Percentiles rank a stretch among this genome's conserved stretches.
These are phyloP conservation scores for Limnephilus marmoratus DNA, from an alignment of 2,888 invertebrate genomes.

Conservation along the genomic window DNA sequence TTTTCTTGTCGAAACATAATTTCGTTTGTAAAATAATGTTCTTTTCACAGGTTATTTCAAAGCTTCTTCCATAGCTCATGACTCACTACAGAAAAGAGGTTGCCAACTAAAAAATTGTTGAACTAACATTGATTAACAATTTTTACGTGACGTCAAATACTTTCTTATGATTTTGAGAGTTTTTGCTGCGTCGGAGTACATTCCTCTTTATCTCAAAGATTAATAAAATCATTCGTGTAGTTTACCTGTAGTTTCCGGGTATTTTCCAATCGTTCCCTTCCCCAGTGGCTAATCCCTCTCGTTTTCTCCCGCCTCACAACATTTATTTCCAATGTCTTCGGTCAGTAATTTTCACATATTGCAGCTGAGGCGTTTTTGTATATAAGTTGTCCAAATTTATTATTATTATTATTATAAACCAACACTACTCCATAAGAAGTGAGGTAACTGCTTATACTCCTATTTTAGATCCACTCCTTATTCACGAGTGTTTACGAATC, in stretches of 20 bases:
- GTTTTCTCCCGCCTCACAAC: not conserved
- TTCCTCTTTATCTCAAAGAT: not conserved
- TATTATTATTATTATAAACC: no score
- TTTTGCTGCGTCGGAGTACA: not conserved
- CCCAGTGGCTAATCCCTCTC: not conserved
- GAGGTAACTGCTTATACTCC: not conserved
- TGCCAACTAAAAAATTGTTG: no score
- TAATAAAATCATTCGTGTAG: not conserved
- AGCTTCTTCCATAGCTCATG: not conserved
- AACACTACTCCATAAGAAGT: not conserved
- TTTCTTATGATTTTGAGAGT: not conserved
- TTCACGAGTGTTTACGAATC: conserved; percentile 1
- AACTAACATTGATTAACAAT: no score
- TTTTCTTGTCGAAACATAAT: no score
- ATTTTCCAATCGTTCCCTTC: not conserved
- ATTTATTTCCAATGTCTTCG: not conserved
- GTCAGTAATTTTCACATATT: not conserved
- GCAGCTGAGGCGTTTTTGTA: no score
- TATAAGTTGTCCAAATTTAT: no score
- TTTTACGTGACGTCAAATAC: no score
- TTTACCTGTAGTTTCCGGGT: not conserved
- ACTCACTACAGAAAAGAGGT: no score
- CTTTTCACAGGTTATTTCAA: not conserved
- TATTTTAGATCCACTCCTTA: not conserved
- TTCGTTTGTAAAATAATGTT: no score